Conservation (phyloP, 2,113 vertebrate species). For the Notechis scutatus region DNA sequence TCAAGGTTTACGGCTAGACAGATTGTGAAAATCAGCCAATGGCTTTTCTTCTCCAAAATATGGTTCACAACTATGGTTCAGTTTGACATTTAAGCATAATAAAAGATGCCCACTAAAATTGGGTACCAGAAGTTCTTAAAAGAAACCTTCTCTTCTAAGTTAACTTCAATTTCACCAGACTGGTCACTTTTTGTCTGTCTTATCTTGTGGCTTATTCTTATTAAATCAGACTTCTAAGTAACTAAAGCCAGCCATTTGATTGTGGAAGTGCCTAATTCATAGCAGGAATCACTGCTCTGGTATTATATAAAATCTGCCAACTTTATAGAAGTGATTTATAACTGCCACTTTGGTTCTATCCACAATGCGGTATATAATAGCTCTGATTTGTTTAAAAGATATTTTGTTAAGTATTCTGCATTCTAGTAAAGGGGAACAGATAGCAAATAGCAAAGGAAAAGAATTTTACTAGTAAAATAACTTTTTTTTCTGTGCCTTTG, state of each 20-base stretch:
- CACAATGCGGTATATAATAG: not conserved
- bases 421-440: not conserved
- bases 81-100: not conserved
- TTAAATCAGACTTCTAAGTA: not conserved
- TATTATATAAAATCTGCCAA: not conserved
- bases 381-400: accelerated
- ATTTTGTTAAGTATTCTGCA: not conserved
- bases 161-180: not conserved
- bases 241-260: not conserved
- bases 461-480: not conserved
- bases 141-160: not conserved
- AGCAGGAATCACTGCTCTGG: not conserved
- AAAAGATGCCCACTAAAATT: not conserved
- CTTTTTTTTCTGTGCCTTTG: not conserved
- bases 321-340: not conserved
- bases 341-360: not conserved
- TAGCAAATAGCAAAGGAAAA: not conserved
- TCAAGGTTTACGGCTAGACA: not conserved
- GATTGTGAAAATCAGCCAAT: not conserved
- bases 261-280: not conserved
- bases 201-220: not conserved
- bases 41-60: not conserved
- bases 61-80: not conserved
- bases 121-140: not conserved
- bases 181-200: not conserved